Evolutionary conservation across 1,140 invertebrate species (phyloP), one percentile per base, ranked within the genome.

Genomic region (Cherax destructor): DNA sequence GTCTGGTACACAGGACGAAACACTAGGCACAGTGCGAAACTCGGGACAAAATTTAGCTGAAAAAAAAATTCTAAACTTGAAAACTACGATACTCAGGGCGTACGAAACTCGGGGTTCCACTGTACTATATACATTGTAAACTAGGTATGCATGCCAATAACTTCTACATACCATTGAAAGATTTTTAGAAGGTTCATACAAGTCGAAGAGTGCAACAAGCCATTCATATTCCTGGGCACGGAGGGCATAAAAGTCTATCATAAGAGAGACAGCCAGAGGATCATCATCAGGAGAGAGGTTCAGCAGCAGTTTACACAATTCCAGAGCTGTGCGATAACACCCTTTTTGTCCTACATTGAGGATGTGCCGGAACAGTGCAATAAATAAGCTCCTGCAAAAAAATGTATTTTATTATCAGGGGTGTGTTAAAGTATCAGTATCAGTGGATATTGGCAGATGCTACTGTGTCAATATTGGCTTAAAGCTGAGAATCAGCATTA

Each of bases 211-310:
- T 10, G 95, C 95, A 18, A 96, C 93, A 0, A 98, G 95, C 97
- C 98, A 99, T n/a, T 96, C 94, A 94, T 97, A 97, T 94, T 99
- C 97, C 83, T 96, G 96, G 78, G 97, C 96, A 90, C 97, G 95
- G 61, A 99, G 93, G 0, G 98, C 98, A 94, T 98, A 98, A 92
- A 97, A 98, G 94, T 99, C 98, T 4, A 99, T 96, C 92, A 97
- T 95, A 41, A 99, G 95, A 61, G 98, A 95, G 13, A 97, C 95
- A 49, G 96, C 97, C 88, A 99, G 94, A 1, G 98, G 98, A 95
- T 99, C 98, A 59, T 94, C 95, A 56, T 97, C 96, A 1, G 98
- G 97, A 94, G 98, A 97, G 47, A 99, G 94, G 76, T 97, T 97
- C 59, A 97, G 94, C 50, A 97, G 94, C 47, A 97, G 93, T 94